Evolutionary conservation across 1,140 invertebrate genomes (phyloP).

Genomic region (Trissolcus basalis): DNA sequence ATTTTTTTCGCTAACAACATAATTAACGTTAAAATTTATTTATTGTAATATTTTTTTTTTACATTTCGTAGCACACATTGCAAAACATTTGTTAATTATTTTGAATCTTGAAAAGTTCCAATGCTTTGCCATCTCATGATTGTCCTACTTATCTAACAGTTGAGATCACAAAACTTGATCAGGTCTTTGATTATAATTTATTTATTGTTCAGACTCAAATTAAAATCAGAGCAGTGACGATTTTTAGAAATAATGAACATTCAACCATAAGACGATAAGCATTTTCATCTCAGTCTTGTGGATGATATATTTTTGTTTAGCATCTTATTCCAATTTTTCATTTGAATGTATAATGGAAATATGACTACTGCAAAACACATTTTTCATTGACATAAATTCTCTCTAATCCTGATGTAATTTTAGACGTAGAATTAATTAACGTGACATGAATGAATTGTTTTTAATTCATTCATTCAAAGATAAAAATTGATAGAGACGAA

Average conservation of each 20-base stretch:
- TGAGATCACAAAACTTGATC: constrained; percentile 11
- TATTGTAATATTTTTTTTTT: background rate
- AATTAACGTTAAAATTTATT: constrained; percentile 6
- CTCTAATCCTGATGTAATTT: no score
- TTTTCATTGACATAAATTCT: no score
- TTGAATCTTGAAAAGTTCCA: constrained; percentile 20
- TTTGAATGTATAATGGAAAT: no score
- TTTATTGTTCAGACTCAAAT: constrained; percentile 15
- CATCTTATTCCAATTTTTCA: no score
- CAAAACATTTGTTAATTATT: constrained; percentile 18
- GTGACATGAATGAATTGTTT: no score
- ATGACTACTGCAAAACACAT: no score
- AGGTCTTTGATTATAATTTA: constrained; percentile 24
- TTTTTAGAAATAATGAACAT: no score
- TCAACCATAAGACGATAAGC: background rate
- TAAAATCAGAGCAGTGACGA: constrained; percentile 1
- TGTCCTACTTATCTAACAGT: constrained; percentile 47
- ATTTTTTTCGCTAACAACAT: constrained; percentile 26
- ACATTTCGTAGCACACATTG: background rate
- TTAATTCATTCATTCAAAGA: no score
- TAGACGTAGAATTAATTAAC: no score
- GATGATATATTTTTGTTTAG: background rate
- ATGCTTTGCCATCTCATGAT: constrained; percentile 33
- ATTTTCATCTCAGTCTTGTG: constrained; percentile 63
- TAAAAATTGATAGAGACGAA: constrained; percentile 1